These are phyloP conservation scores for Heterodera filipjevi DNA, from an alignment of 2,888 invertebrate genomes.

Conservation along the genomic window DNA sequence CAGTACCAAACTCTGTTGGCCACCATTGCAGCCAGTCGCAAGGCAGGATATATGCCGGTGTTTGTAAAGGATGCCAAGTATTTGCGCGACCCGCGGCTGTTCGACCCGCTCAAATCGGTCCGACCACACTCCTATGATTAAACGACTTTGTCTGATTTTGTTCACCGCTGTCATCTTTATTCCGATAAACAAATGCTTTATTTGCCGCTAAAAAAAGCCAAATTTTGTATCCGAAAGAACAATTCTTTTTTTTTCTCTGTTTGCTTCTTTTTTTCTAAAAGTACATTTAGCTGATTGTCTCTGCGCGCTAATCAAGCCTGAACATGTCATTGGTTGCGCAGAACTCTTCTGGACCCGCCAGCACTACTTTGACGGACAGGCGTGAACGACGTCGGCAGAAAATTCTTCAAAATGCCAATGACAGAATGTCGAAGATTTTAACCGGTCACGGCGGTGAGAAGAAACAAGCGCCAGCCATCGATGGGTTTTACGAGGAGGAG, in stretches of 20 bases:
- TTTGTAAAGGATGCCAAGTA: conserved; percentile 74
- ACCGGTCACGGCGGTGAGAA: conserved; percentile 26
- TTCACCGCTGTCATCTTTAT: conserved; percentile 16
- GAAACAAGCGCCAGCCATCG: conserved; percentile 26
- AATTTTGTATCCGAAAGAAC: neutral
- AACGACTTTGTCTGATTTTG: neutral
- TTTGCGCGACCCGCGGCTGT: conserved; percentile 84
- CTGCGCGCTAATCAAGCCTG: neutral
- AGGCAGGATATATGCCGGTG: conserved; percentile 73
- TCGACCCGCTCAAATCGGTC: conserved; percentile 81
- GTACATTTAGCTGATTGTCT: neutral
- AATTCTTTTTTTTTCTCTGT: neutral
- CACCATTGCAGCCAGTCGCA: conserved; percentile 49
- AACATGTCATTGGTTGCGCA: conserved; percentile 22
- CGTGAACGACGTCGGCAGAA: conserved; percentile 35
- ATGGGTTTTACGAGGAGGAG: conserved; percentile 21
- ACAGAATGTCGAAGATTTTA: conserved; percentile 31
- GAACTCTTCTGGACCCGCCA: conserved; percentile 1
- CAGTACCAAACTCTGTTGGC: conserved; percentile 54
- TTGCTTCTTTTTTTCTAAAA: neutral
- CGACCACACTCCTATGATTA: conserved; percentile 63
- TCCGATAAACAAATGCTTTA: neutral
- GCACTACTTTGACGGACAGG: conserved; percentile 15
- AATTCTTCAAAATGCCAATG: conserved; percentile 32
- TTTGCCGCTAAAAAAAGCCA: neutral